Conservation (phyloP, 2,888 invertebrate genomes). For the Drosophila hamatofila region DNA sequence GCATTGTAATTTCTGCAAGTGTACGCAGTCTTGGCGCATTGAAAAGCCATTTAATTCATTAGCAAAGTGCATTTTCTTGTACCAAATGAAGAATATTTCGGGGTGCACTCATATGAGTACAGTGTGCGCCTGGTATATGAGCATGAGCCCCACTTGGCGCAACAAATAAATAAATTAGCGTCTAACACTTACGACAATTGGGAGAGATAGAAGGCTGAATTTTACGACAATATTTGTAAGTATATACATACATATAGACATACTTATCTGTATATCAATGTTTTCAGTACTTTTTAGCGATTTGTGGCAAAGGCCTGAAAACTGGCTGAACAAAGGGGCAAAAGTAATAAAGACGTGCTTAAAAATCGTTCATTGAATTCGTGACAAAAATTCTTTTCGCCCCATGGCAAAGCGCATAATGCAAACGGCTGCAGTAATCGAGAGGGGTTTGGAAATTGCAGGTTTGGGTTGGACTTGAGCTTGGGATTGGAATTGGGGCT, state of each 20-base stretch:
- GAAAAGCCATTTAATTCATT: conserved; percentile 72
- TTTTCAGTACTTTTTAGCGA: neutral
- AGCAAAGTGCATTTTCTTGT: conserved; percentile 78
- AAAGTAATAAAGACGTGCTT: conserved; percentile 80
- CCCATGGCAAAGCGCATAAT: conserved; percentile 1
- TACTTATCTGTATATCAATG: neutral
- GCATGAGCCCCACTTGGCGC: conserved; percentile 42
- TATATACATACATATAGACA: neutral
- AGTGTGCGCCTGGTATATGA: conserved; percentile 31
- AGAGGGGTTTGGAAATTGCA: neutral
- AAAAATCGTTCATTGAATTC: conserved; percentile 80
- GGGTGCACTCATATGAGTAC: conserved; percentile 22
- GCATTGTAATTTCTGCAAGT: conserved; percentile 19
- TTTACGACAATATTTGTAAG: neutral
- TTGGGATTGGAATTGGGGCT: neutral
- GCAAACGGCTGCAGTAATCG: conserved; percentile 29
- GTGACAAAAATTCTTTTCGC: conserved; percentile 72
- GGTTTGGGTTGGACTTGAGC: neutral
- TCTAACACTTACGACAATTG: conserved; percentile 7
- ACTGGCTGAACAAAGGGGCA: conserved; percentile 49
- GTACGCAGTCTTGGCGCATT: conserved; percentile 29
- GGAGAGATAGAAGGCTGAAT: neutral
- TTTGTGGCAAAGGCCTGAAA: conserved; percentile 32
- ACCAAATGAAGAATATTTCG: conserved; percentile 38
- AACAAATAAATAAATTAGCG: conserved; percentile 45